These are phyloP conservation scores for crab-eating macaque (Macaca fascicularis) DNA, from an alignment of 2,113 vertebrate species.

Conservation along the genomic window T2T-MFA8v1.1 NC_088394.1:62395501-62396000, in stretches of 20 bases:
- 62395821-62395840: slow-evolving; percentile 81
- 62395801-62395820: slow-evolving; percentile 91
- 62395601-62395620: neutral
- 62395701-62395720: neutral
- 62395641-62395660: neutral
- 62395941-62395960: neutral
- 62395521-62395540: neutral
- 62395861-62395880: slow-evolving; percentile 88
- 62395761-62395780: slow-evolving; percentile 89
- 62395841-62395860: slow-evolving; percentile 89
- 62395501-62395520: neutral
- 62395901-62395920: slow-evolving; percentile 86
- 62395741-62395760: slow-evolving; percentile 87
- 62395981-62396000: neutral
- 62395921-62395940: neutral
- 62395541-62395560: neutral
- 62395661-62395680: neutral
- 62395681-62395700: neutral
- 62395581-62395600: neutral
- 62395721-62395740: slow-evolving; percentile 40
- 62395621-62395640: neutral
- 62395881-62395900: slow-evolving; percentile 94
- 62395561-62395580: neutral
- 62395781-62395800: slow-evolving; percentile 86
- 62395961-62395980: neutral